Conservation (phyloP, 2,797 vertebrate genomes). For the Synanceia verrucosa region DNA sequence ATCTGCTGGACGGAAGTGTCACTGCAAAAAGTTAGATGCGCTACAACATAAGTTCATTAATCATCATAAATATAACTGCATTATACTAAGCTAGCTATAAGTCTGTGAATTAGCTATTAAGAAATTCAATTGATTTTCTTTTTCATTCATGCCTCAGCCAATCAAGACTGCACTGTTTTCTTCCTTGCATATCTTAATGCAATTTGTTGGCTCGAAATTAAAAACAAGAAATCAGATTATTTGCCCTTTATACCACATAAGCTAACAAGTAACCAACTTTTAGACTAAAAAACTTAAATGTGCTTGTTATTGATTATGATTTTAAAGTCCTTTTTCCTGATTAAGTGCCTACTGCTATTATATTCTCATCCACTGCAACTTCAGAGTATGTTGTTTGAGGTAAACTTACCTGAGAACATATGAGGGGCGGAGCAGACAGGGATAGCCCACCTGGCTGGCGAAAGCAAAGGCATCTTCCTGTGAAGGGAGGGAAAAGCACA, state of each 20-base stretch:
- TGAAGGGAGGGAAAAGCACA: conserved; percentile 31
- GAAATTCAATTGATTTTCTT: neutral
- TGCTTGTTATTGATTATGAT: neutral
- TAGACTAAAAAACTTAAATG: neutral
- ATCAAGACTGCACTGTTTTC: neutral
- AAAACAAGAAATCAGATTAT: neutral
- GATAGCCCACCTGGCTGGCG: conserved; percentile 88
- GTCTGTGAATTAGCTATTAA: conserved; percentile 1
- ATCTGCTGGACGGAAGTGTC: conserved; percentile 61
- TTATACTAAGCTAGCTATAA: conserved; percentile 18
- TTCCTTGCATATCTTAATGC: neutral
- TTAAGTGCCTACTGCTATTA: neutral
- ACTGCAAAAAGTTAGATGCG: conserved; percentile 41
- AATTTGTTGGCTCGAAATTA: neutral
- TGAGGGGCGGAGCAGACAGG: conserved; percentile 93
- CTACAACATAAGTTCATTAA: conserved; percentile 19
- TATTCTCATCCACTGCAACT: neutral
- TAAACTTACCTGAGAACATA: conserved; percentile 91
- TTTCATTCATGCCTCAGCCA: neutral
- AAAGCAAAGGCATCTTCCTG: conserved; percentile 93
- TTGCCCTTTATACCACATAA: neutral
- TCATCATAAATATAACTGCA: conserved; percentile 11
- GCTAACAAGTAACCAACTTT: no score
- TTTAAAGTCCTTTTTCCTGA: neutral
- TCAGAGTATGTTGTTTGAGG: neutral